Evolutionary conservation across 2,113 vertebrate species (phyloP), one percentile per base, ranked within the genome.

Genomic region (Cyprinodon variegatus): DNA sequence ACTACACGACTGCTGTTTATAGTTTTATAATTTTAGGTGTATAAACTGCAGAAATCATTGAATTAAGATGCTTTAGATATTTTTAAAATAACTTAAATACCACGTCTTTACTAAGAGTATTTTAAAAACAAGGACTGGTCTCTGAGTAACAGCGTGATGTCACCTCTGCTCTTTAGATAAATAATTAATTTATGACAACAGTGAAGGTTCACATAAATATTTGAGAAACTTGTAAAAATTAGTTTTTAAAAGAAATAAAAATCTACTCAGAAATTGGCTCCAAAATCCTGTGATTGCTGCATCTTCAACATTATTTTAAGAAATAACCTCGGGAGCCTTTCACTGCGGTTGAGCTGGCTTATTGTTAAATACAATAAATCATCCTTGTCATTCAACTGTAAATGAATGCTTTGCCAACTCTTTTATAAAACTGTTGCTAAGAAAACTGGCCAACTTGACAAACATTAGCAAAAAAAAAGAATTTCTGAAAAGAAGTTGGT

Each of bases 401-500:
- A 67, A 79, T 29, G 43, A 86, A 69, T 17, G 48, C 12, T 77
- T 53, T 59, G 43, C 61, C 77, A 60, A 39, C 11, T 13, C n/a
- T 1, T 1, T 68, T 65, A 64, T 48, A 70, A 64, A 20, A 11
- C 64, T 22, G 0, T 5, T 40, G 61, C 43, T 48, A 57, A 65
- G 37, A 64, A 82, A 45, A 67, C 37, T 59, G 22, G 68, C 65
- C 0, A 9, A 67, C n/a, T 68, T 68, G 65, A 79, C 74, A 59
- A 65, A 74, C 70, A 29, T 22, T 41, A 46, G 68, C 61, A 72
- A 61, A 66, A 72, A 72, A 61, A 66, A 72, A 72, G 61, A 70
- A 50, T 12, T 36, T 68, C 66, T 83, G 68, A 68, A 83, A 85
- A 79, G 83, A 61, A 83, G 78, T 80, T 85, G 79, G 89, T 85